Evolutionary conservation across 2,888 invertebrate genomes (phyloP).

Genomic region (Tetrapedia diversipes): DNA sequence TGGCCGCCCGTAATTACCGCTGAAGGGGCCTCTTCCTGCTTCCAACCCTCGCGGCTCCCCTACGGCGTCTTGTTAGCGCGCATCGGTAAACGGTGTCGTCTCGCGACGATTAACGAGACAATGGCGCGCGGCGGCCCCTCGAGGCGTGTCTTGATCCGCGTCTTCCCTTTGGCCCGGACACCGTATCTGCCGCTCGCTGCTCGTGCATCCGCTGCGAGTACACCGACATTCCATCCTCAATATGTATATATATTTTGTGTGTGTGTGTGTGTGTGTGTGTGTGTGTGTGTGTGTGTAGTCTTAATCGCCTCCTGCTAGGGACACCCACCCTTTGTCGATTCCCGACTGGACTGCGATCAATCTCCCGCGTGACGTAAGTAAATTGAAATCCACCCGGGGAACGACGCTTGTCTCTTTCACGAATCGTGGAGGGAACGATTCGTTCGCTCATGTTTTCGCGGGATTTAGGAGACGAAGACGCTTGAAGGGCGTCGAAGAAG

Average conservation of each 20-base stretch:
- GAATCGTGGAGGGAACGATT: conserved; percentile 1
- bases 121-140: conserved; percentile 45
- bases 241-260: too few species aligned
- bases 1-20: conserved; percentile 65
- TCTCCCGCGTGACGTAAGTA: conserved; percentile 28
- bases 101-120: conserved; percentile 67
- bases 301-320: conserved; percentile 41
- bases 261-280: too few species aligned
- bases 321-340: conserved; percentile 45
- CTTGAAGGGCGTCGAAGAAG: too few species aligned
- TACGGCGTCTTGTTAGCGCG: conserved; percentile 57
- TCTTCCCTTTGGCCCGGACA: conserved; percentile 46
- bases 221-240: too few species aligned
- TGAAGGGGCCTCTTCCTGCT: conserved; percentile 42
- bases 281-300: too few species aligned
- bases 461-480: background rate
- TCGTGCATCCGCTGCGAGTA: conserved; percentile 13
- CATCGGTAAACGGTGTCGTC: conserved; percentile 66
- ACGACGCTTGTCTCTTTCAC: background rate
- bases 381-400: conserved; percentile 40
- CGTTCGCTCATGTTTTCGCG: background rate
- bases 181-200: conserved; percentile 39
- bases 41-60: background rate
- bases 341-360: conserved; percentile 25
- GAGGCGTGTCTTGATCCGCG: conserved; percentile 55